Evolutionary conservation across 1,140 invertebrate species (phyloP), one percentile per base, ranked within the genome.

Genomic region (Drosophila bipectinata): DNA sequence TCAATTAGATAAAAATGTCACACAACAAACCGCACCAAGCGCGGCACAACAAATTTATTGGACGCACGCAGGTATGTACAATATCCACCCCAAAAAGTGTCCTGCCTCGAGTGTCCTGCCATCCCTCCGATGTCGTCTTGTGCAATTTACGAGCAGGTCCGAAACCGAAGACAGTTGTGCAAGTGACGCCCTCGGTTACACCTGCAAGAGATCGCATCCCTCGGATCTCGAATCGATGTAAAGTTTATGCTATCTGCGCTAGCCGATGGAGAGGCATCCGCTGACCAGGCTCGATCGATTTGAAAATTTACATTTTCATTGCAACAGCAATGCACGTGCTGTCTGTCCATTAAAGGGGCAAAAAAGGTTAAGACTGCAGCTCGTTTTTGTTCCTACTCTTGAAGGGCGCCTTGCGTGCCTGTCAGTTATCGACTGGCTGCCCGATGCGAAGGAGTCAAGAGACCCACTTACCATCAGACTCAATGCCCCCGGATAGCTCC

Each of bases 1-100:
- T 90, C 89, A 91, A 91, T 91, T 91, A 91, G 89, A 91, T 91
- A 91, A 91, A 90, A 91, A 91, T 91, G 89, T 91, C 89, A 91
- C 89, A 91, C 89, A 91, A 91, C 84, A 91, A 91, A 83, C 89
- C 72, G 89, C 89, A 90, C 64, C 71, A 64, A 57, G 58, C 24
- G 55, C 30, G 68, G 52, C 59, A 64, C 51, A 32, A 53, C 67
- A 64, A 90, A 90, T 89, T 89, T 90, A 89, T 90, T 89, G 85
- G 77, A 67, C 55, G 68, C 48, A 49, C 66, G 32, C 64, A 66
- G 51, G 59, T 59, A 61, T 49, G 61, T 53, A 45, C 41, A 10
- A 32, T 15, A 41, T 24, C 48, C 48, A 21, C 21, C 39, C 44
- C 45, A 51, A 52, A 30, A 24, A 26, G 18, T 26, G 34, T 12